A percentile compares a stretch with the other conserved stretches of the same genome.
Evolutionary conservation across 2,113 vertebrate genomes (phyloP).

Genomic region (Chroicocephalus ridibundus): DNA sequence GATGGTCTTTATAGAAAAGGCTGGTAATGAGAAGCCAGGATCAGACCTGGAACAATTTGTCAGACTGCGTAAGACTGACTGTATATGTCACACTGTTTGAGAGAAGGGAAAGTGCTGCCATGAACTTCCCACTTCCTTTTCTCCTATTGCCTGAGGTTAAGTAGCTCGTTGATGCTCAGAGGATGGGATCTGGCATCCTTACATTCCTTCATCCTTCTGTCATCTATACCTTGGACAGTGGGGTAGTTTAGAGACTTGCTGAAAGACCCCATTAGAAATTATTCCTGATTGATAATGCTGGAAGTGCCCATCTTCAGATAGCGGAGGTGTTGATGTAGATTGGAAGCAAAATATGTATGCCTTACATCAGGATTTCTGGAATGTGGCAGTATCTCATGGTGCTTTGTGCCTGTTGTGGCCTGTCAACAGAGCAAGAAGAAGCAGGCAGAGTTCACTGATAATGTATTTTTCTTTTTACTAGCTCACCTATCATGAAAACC

Average conservation of each 20-base stretch:
- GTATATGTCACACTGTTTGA: background rate
- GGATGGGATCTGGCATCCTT: background rate
- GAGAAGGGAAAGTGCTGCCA: background rate
- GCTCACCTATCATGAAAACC: background rate
- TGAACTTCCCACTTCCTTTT: background rate
- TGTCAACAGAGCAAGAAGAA: background rate
- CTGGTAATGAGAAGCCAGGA: background rate
- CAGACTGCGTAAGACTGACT: background rate
- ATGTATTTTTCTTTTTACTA: background rate
- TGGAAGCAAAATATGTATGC: background rate
- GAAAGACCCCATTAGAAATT: background rate
- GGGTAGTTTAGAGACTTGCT: background rate
- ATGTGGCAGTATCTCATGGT: background rate
- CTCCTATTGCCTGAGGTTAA: background rate
- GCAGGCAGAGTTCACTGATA: background rate
- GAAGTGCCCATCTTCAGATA: background rate
- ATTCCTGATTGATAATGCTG: background rate
- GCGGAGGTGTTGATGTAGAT: background rate
- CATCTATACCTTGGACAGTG: background rate
- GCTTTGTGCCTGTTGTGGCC: background rate
- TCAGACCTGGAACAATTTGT: background rate
- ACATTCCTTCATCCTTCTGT: background rate
- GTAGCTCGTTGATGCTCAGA: background rate
- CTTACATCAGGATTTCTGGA: background rate
- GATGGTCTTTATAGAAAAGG: rapidly evolving